Conservation (phyloP, 2,888 invertebrate genomes). For the Lysandra coridon region DNA sequence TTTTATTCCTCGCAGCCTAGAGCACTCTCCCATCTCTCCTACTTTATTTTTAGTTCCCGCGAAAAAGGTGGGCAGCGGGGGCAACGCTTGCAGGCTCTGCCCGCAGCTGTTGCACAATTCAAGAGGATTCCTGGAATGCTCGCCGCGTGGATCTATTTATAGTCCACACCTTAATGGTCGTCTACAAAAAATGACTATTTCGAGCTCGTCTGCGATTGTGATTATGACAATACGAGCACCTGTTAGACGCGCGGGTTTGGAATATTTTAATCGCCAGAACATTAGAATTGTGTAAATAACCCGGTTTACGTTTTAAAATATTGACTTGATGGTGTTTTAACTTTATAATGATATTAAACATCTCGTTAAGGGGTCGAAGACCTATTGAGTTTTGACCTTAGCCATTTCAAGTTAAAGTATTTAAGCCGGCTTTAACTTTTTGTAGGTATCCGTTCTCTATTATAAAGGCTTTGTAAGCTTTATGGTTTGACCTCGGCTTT, state of each 20-base stretch:
- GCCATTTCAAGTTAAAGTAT: conserved; percentile 9
- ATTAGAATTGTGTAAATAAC: neutral
- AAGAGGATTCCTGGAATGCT: conserved; percentile 62
- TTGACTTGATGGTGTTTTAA: neutral
- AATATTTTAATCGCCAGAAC: neutral
- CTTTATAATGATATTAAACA: conserved; percentile 8
- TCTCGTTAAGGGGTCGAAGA: conserved; percentile 8
- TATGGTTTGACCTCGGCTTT: neutral
- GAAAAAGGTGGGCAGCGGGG: conserved; percentile 67
- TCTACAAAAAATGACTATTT: conserved; percentile 21
- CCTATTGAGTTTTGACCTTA: conserved; percentile 24
- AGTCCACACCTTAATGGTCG: conserved; percentile 32
- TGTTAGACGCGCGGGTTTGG: neutral
- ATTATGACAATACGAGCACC: conserved; percentile 22
- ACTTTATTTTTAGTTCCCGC: conserved; percentile 72
- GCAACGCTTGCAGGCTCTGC: conserved; percentile 74
- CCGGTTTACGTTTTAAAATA: neutral
- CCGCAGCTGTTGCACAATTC: conserved; percentile 77
- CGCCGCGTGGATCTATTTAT: conserved; percentile 50
- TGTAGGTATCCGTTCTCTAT: neutral
- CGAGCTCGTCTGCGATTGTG: neutral
- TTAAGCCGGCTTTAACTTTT: conserved; percentile 16
- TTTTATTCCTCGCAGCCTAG: conserved; percentile 63
- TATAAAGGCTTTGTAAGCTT: neutral
- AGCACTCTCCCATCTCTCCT: conserved; percentile 65